Evolutionary conservation across 1,140 invertebrate species (phyloP).

Genomic region (Microplitis mediator): DNA sequence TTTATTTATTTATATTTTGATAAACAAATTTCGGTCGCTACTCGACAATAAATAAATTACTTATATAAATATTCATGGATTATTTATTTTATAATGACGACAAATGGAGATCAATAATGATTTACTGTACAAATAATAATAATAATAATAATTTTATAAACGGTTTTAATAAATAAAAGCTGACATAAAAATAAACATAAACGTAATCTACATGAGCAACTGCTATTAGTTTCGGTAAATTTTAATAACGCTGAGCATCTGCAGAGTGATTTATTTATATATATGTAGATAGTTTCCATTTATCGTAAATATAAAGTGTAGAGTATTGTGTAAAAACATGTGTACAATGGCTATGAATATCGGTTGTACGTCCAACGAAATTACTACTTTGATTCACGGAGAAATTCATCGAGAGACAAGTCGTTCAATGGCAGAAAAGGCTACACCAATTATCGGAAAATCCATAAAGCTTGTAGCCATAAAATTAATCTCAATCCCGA

Average conservation of each 20-base stretch:
- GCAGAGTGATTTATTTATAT: background rate
- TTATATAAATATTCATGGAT: too few relatives aligned
- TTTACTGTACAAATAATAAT: too few relatives aligned
- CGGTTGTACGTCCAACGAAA: constrained; percentile 5
- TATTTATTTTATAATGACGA: too few relatives aligned
- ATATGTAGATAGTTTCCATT: too few relatives aligned
- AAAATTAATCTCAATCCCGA: constrained; percentile 27
- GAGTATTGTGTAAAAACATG: background rate
- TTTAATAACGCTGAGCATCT: background rate
- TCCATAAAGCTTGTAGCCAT: constrained; percentile 30
- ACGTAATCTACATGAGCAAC: too few relatives aligned
- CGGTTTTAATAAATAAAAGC: too few relatives aligned
- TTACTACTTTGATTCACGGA: constrained; percentile 4
- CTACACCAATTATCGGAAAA: constrained; percentile 32
- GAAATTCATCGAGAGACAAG: background rate
- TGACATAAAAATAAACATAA: too few relatives aligned
- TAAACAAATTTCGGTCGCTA: too few relatives aligned
- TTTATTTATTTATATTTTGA: too few relatives aligned
- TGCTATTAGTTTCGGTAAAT: background rate
- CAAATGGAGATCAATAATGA: too few relatives aligned
- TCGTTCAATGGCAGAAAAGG: constrained; percentile 1
- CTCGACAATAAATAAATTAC: too few relatives aligned
- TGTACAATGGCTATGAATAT: constrained; percentile 10
- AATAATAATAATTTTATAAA: too few relatives aligned
- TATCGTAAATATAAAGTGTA: background rate